Percentiles rank a stretch among this genome's conserved stretches.
These are phyloP conservation scores for Heliconius congener DNA, from an alignment of 1,140 invertebrate species.

Conservation along the genomic window DNA sequence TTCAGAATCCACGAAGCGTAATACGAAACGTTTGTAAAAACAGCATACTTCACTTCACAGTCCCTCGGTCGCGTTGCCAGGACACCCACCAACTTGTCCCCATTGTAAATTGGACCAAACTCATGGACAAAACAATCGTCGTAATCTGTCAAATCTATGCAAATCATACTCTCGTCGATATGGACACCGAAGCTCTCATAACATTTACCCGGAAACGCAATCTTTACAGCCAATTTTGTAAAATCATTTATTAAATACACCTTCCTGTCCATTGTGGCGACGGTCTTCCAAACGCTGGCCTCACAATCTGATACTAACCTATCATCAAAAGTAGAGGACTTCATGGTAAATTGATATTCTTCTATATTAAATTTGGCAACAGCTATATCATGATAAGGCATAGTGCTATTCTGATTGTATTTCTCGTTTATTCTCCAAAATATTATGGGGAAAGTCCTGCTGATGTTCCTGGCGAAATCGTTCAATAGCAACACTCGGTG, in stretches of 20 bases:
- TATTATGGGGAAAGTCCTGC: constrained; percentile 56
- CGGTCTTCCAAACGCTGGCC: constrained; percentile 68
- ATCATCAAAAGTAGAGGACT: constrained; percentile 52
- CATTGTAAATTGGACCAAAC: constrained; percentile 63
- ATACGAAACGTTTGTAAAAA: constrained; percentile 72
- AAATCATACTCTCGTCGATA: constrained; percentile 56
- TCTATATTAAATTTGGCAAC: constrained; percentile 63
- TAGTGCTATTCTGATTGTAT: constrained; percentile 47
- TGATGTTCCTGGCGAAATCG: constrained; percentile 57
- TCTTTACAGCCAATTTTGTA: constrained; percentile 46
- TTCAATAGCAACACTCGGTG: constrained; percentile 58
- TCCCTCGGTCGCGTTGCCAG: constrained; percentile 57
- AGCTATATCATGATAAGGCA: constrained; percentile 59
- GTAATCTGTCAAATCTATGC: constrained; percentile 56
- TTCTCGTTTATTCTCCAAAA: constrained; percentile 66
- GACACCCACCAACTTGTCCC: constrained; percentile 61
- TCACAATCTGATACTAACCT: constrained; percentile 35
- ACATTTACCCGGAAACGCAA: constrained; percentile 42
- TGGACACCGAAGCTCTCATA: constrained; percentile 54
- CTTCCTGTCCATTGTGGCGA: constrained; percentile 64
- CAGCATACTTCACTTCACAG: constrained; percentile 61
- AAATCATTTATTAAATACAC: constrained; percentile 68
- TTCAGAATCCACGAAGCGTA: constrained; percentile 66
- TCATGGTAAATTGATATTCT: constrained; percentile 40
- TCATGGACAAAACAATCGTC: constrained; percentile 67